Evolutionary conservation across 2,113 vertebrate species (phyloP), one percentile per base, ranked within the genome.

Genomic region (Phylloscopus trochiloides): DNA sequence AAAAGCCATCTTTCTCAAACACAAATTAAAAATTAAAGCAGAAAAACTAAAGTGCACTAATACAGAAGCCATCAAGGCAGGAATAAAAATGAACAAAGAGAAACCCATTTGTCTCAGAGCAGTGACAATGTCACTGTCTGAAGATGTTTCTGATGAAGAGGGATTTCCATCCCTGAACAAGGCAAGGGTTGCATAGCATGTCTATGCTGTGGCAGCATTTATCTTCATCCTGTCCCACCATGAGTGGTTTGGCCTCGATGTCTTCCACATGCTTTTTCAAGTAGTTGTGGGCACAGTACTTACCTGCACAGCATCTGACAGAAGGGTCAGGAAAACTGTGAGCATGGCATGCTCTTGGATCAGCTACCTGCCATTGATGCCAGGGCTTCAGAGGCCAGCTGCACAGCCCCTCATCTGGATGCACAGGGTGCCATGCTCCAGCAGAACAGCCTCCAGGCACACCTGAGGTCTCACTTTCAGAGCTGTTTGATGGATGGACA

Each of bases 231-330:
- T 10, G 6, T 50, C 36, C 31, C 47, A 59, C 31, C 2, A 3
- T 12, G 19, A 43, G 24, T n/a, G 20, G 6, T 20, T 72, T 1
- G 1, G 24, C 16, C 38, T 77, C 0, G 0, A 12, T 14, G 17
- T 0, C 0, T 18, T n/a, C 32, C 51, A 36, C 7, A 3, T 8
- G 3, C 26, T 65, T 67, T 72, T 67, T 9, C 14, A 31, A 31
- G 17, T 31, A 26, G 48, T 3, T 9, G 14, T 5, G 13, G 47
- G n/a, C 8, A 29, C 16, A 12, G 17, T 20, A 18, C 51, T 63
- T 58, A 32, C 45, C 61, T n/a, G 31, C 14, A 63, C 26, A 7
- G 29, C 65, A 50, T 16, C 70, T 42, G 55, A 54, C 17, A 65
- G 67, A 32, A 54, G 40, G 26, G 61, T 34, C 1, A 2, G 65